phyloP scores from a whole-genome alignment of 2,797 vertebrate genomes.

The Eidolon dupreanum region DNA sequence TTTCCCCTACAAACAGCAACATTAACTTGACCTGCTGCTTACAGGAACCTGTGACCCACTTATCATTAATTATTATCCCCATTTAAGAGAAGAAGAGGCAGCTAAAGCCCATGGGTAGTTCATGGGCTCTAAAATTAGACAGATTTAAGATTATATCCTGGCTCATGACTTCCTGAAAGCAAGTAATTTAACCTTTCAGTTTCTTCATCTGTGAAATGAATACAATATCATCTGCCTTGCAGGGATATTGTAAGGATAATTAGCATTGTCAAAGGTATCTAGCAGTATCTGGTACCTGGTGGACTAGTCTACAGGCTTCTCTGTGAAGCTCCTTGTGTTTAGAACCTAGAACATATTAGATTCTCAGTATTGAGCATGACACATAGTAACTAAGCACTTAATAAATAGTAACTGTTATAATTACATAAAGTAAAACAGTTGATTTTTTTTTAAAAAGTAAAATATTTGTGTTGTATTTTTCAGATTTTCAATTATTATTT shows the following conservation, averaged over 20 bases:
- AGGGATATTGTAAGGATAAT: not conserved
- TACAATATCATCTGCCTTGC: not conserved
- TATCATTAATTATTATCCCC: not conserved
- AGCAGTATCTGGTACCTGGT: not conserved
- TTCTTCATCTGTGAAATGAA: constrained; percentile 3
- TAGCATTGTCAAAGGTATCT: not conserved
- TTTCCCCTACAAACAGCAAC: not conserved
- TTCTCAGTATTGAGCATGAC: not conserved
- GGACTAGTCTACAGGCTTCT: not conserved
- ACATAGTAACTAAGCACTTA: not conserved
- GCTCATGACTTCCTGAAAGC: not conserved
- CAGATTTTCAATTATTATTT: constrained; percentile 31
- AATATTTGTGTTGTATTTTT: constrained; percentile 19
- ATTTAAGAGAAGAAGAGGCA: not conserved
- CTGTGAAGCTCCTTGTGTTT: not conserved
- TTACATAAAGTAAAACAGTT: constrained; percentile 22
- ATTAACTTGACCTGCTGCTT: not conserved
- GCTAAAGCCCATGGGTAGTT: not conserved
- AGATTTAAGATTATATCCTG: not conserved
- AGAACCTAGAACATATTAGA: not conserved
- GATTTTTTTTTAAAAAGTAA: constrained; percentile 10
- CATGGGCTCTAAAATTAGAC: not conserved
- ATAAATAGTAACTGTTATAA: constrained; percentile 16
- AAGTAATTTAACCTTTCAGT: not conserved
- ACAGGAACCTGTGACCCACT: not conserved